A percentile compares a stretch with the other conserved stretches of the same genome.
These are phyloP conservation scores for Hydractinia symbiolongicarpus DNA, from an alignment of 30 jellyfish, hydroid and myxozoan species.

Conservation along the genomic window DNA sequence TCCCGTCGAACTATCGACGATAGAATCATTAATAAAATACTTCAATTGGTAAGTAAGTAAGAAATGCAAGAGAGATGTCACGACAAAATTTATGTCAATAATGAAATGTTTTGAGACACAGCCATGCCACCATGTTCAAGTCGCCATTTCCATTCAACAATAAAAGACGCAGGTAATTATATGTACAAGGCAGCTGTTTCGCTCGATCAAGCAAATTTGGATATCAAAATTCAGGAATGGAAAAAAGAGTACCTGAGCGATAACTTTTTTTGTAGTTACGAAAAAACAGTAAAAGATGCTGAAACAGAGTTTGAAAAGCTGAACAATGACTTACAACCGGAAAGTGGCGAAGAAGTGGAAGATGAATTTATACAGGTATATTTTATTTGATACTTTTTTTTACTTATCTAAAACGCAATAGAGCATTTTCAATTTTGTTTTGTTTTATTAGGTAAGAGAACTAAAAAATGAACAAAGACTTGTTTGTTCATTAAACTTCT, in stretches of 20 bases:
- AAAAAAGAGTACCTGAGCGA: slow-evolving; percentile 1
- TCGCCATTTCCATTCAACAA: slow-evolving; percentile 17
- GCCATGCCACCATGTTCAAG: neutral
- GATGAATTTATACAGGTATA: too few species aligned
- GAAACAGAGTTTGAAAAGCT: neutral
- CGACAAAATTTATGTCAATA: neutral
- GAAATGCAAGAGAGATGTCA: too few species aligned
- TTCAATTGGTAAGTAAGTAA: too few species aligned
- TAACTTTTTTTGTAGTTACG: neutral
- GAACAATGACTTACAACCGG: too few species aligned
- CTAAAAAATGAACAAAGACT: slow-evolving; percentile 9
- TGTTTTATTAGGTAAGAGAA: neutral
- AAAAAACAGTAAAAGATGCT: neutral
- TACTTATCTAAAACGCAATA: too few species aligned
- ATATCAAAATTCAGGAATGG: slow-evolving; percentile 6
- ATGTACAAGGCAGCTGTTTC: slow-evolving; percentile 20
- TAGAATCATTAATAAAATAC: too few species aligned
- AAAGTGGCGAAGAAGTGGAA: too few species aligned
- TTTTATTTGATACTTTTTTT: too few species aligned
- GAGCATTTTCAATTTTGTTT: neutral
- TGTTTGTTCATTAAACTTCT: slow-evolving; percentile 22
- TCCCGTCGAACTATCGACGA: too few species aligned
- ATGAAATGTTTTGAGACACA: neutral
- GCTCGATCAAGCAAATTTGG: slow-evolving; percentile 24
- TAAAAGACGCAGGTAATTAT: slow-evolving; percentile 1